Evolutionary conservation across 2,888 invertebrate species (phyloP).

Genomic region (Andrena trimmerana): DNA sequence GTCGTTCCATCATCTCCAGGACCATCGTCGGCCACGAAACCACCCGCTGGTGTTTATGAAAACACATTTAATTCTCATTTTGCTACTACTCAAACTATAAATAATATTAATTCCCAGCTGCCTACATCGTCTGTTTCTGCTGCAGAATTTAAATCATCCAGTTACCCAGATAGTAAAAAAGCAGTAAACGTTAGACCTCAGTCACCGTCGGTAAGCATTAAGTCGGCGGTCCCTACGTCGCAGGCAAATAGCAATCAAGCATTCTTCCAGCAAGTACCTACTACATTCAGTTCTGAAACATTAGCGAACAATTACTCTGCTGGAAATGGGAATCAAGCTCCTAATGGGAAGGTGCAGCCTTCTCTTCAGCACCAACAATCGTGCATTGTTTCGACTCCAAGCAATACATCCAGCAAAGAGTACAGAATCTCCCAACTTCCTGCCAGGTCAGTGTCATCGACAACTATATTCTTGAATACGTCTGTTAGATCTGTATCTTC

Average conservation of each 20-base stretch:
- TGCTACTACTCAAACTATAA: constrained; percentile 88
- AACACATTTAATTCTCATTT: constrained; percentile 90
- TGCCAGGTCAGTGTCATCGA: constrained; percentile 83
- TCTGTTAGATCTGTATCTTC: constrained; percentile 76
- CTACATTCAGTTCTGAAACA: constrained; percentile 87
- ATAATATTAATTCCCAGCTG: constrained; percentile 89
- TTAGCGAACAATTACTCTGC: constrained; percentile 85
- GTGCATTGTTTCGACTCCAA: constrained; percentile 91
- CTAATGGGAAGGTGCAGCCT: constrained; percentile 82
- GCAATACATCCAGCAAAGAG: constrained; percentile 88
- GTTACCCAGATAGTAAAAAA: constrained; percentile 85
- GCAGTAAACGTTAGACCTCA: constrained; percentile 86
- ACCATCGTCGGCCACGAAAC: constrained; percentile 87
- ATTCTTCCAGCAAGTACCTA: constrained; percentile 89
- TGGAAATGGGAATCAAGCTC: constrained; percentile 79
- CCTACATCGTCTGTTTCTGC: constrained; percentile 85
- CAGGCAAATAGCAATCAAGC: constrained; percentile 86
- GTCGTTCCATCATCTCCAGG: constrained; percentile 89
- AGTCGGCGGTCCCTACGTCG: constrained; percentile 86
- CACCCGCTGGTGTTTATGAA: constrained; percentile 87
- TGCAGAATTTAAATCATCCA: constrained; percentile 77
- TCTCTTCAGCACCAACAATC: constrained; percentile 89
- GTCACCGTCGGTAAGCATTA: constrained; percentile 85
- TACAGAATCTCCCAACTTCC: constrained; percentile 88
- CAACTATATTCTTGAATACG: constrained; percentile 82